These are phyloP conservation scores for Edolisoma coerulescens DNA, from an alignment of 2,113 vertebrate genomes.

Conservation along the genomic window DNA sequence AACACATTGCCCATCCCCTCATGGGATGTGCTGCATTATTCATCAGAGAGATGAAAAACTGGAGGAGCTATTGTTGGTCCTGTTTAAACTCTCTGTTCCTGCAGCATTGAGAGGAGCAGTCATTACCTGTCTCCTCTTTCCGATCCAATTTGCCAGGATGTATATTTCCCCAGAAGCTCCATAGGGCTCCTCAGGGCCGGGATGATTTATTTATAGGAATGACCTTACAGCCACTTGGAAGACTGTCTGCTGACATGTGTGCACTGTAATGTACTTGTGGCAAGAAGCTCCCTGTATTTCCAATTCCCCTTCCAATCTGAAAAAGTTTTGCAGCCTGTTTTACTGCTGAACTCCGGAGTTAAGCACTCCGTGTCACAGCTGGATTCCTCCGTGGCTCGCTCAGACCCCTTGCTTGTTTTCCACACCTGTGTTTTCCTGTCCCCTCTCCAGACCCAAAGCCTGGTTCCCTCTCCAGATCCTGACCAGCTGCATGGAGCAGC, in stretches of 20 bases:
- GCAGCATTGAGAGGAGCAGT: neutral
- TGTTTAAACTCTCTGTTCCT: neutral
- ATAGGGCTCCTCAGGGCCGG: neutral
- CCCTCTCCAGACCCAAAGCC: neutral
- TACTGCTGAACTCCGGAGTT: neutral
- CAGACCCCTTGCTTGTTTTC: neutral
- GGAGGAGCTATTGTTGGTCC: neutral
- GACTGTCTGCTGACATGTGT: conserved; percentile 23
- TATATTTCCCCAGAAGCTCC: neutral
- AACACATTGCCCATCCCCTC: neutral
- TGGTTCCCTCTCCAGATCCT: accelerated
- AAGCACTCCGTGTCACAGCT: neutral
- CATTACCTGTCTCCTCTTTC: neutral
- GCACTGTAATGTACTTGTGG: neutral
- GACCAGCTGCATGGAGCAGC: neutral
- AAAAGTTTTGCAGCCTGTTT: neutral
- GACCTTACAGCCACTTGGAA: conserved; percentile 31
- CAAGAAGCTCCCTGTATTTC: neutral
- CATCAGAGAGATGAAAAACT: neutral
- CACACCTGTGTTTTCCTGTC: neutral
- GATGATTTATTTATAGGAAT: conserved; percentile 56
- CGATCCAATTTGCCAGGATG: neutral
- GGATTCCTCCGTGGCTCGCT: neutral
- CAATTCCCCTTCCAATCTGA: neutral
- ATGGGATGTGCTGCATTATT: neutral